Evolutionary conservation across 2,797 vertebrate genomes (phyloP), one percentile per base, ranked within the genome.

Genomic region (Acestrorhynchus altus): DNA sequence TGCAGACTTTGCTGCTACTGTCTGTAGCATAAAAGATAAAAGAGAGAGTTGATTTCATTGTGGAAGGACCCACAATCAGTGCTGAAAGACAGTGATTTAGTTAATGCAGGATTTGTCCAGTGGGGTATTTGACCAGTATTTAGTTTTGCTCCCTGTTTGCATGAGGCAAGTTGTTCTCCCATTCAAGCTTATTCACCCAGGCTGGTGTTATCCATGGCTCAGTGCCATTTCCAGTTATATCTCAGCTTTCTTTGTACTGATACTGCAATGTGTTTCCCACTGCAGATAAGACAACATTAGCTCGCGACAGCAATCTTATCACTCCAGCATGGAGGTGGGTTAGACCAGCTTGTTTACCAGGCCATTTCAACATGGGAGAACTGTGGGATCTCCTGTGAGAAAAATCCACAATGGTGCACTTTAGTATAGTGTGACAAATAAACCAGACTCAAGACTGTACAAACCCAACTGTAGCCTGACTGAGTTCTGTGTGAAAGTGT

Each of bases 261-360:
- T 63, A 69, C 79, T 78, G 72, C 88, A 90, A 90, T 90, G 88
- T 90, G 89, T 88, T 91, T 92, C 52, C 90, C 90, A 90, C 80
- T 10, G 28, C 51, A 77, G 87, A 89, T 87, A 85, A 91, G 87
- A 88, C 88, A 86, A 88, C 80, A 57, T 81, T 81, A 20, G 59
- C 69, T 12, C 20, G 72, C 49, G 20, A 71, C 60, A 39, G 72
- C 56, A 65, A 76, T 79, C 76, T 82, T 83, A 79, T 85, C 83
- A 67, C 18, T 39, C 12, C 44, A 44, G 73, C 47, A 18, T 52
- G 39, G 49, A 46, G 70, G 79, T 81, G 63, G 56, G 46, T 79
- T 77, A 44, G 74, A 56, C 63, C 77, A 66, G 28, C 57, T 47
- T 78, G 72, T 80, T 81, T 82, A 65, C 61, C 18, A 31, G 54